These are phyloP conservation scores for Aplysia californica DNA, from an alignment of 1,140 invertebrate species.

Conservation along the genomic window DNA sequence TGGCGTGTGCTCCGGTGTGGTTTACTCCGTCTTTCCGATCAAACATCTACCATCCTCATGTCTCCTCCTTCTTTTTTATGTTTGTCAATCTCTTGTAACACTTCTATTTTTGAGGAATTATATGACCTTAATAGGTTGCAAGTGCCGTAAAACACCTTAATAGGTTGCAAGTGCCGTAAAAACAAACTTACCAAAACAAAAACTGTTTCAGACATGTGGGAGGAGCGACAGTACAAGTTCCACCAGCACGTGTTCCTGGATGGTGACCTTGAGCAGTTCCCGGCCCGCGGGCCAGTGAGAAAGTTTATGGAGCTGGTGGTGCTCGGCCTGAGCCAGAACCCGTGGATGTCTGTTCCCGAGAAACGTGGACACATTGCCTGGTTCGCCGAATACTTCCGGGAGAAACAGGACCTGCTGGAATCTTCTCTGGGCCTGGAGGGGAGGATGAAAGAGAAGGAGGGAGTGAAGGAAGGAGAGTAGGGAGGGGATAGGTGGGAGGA, in stretches of 20 bases:
- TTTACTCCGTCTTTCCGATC: too few species aligned
- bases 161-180: too few species aligned
- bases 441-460: background rate
- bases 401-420: slow-evolving; percentile 80
- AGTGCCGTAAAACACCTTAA: too few species aligned
- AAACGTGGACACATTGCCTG: slow-evolving; percentile 92
- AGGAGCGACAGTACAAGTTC: slow-evolving; percentile 72
- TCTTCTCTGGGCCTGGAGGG: slow-evolving; percentile 66
- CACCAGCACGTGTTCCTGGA: slow-evolving; percentile 90
- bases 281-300: slow-evolving; percentile 85
- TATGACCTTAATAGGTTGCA: too few species aligned
- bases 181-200: too few species aligned
- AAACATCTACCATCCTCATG: too few species aligned
- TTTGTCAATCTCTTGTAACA: too few species aligned
- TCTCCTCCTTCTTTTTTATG: too few species aligned
- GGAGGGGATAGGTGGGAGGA: background rate
- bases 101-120: too few species aligned
- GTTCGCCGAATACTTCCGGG: slow-evolving; percentile 91
- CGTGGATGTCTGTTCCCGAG: slow-evolving; percentile 86
- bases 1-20: too few species aligned
- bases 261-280: slow-evolving; percentile 84
- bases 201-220: slow-evolving; percentile 76
- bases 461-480: background rate
- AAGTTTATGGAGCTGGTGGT: slow-evolving; percentile 98
- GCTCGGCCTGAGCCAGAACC: slow-evolving; percentile 94